These are phyloP conservation scores for Reticulitermes lucifugus DNA, from an alignment of 2,888 invertebrate genomes.

Conservation along the genomic window DNA sequence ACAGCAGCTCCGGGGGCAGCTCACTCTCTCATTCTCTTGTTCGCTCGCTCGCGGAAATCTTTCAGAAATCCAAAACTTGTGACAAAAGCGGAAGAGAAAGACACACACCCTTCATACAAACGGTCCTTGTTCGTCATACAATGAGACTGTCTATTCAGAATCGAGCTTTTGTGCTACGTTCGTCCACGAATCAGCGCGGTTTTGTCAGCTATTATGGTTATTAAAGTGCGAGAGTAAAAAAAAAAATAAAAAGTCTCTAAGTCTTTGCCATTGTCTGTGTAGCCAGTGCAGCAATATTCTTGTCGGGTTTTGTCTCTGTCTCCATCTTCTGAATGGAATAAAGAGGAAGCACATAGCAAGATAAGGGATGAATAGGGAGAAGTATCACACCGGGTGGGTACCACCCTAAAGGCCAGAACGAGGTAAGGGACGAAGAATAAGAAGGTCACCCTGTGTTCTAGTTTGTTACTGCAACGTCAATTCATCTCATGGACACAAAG, in stretches of 20 bases:
- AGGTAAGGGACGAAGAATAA: slow-evolving; percentile 10
- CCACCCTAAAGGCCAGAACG: slow-evolving; percentile 2
- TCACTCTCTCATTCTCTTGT: not conserved
- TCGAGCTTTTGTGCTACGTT: slow-evolving; percentile 51
- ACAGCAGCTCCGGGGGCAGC: not conserved
- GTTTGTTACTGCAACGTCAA: slow-evolving; percentile 51
- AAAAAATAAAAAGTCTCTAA: slow-evolving; percentile 36
- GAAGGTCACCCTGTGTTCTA: slow-evolving; percentile 51
- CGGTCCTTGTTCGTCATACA: slow-evolving; percentile 50
- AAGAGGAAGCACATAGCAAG: slow-evolving; percentile 49
- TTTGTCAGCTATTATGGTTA: slow-evolving; percentile 55
- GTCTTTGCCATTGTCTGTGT: slow-evolving; percentile 51
- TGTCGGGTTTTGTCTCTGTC: slow-evolving; percentile 22
- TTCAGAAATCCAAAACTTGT: slow-evolving; percentile 49
- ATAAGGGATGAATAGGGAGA: slow-evolving; percentile 52
- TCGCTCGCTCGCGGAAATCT: slow-evolving; percentile 42
- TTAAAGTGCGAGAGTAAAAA: slow-evolving; percentile 52
- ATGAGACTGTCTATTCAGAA: slow-evolving; percentile 52
- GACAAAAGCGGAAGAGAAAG: slow-evolving; percentile 50
- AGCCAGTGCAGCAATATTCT: slow-evolving; percentile 34
- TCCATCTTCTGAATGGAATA: slow-evolving; percentile 50
- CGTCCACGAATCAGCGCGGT: slow-evolving; percentile 52
- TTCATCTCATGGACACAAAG: slow-evolving; percentile 47
- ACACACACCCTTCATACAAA: slow-evolving; percentile 37
- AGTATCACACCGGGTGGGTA: slow-evolving; percentile 12